phyloP scores from a whole-genome alignment of 2,888 invertebrate genomes.

The Allygus modestus region DNA sequence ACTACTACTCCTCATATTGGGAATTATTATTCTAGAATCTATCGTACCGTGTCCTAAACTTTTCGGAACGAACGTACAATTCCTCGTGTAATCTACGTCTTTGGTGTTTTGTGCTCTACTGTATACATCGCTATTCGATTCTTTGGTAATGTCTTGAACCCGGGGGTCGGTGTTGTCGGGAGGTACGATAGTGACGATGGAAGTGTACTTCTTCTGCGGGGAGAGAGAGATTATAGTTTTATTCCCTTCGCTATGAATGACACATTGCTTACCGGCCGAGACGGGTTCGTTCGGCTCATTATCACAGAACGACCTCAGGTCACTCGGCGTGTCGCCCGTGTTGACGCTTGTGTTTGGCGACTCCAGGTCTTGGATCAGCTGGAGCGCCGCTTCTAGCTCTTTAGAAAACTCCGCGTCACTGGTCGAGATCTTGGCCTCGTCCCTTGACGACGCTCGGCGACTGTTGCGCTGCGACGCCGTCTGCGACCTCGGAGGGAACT shows the following conservation, averaged over 20 bases:
- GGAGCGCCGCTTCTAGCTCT: conserved; percentile 76
- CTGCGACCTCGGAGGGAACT: conserved; percentile 72
- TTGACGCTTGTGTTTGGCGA: conserved; percentile 74
- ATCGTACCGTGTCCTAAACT: conserved; percentile 34
- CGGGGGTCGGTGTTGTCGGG: conserved; percentile 21
- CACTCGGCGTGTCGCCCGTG: conserved; percentile 70
- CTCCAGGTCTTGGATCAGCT: conserved; percentile 76
- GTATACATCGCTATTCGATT: conserved; percentile 22
- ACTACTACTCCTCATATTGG: background rate
- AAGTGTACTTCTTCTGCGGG: conserved; percentile 52
- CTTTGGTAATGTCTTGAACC: conserved; percentile 51
- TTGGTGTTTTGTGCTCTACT: conserved; percentile 45
- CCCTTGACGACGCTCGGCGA: conserved; percentile 55
- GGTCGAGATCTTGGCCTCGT: conserved; percentile 45
- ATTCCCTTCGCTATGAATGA: conserved; percentile 55
- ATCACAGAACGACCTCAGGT: conserved; percentile 30
- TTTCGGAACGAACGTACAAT: background rate
- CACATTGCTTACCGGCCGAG: conserved; percentile 69
- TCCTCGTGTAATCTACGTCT: conserved; percentile 47
- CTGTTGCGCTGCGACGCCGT: conserved; percentile 70
- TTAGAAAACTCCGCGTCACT: conserved; percentile 74
- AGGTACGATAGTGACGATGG: conserved; percentile 58
- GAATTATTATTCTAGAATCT: conserved; percentile 39
- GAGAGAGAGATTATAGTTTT: conserved; percentile 55
- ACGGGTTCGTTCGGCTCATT: conserved; percentile 38